A percentile compares a stretch with the other conserved stretches of the same genome.
Conservation (phyloP, 1,140 invertebrate species). For the Zaprionus tsacasi region DNA sequence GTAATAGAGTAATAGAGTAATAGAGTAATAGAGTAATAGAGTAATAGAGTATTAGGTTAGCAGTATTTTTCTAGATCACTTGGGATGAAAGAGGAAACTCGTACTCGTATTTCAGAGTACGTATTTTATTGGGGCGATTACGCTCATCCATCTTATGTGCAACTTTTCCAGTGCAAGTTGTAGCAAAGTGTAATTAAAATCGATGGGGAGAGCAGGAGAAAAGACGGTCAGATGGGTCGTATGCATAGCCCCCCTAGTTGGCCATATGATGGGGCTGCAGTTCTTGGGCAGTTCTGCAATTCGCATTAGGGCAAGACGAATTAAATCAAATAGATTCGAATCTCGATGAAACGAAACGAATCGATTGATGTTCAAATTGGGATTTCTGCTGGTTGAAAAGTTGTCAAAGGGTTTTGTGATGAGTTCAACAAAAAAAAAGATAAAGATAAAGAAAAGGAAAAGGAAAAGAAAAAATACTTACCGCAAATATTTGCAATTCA, state of each 20-base stretch:
- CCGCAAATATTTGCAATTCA: slow-evolving; percentile 4
- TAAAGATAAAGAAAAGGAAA: not conserved
- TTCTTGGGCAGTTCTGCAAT: not conserved
- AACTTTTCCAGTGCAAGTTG: not conserved
- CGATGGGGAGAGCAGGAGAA: not conserved
- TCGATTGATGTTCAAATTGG: slow-evolving; percentile 9
- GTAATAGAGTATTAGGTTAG: no score
- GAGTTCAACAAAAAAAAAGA: not conserved
- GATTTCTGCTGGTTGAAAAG: slow-evolving; percentile 9
- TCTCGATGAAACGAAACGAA: slow-evolving; percentile 3
- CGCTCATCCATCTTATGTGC: not conserved
- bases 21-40: no score
- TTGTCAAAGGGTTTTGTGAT: slow-evolving; percentile 8
- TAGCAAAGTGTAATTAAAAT: not conserved
- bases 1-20: no score
- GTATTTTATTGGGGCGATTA: not conserved
- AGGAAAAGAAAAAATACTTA: slow-evolving; percentile 1
- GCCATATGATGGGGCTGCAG: not conserved
- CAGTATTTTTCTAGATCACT: no score
- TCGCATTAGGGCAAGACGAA: not conserved
- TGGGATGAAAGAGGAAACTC: no score
- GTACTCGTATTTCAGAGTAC: no score
- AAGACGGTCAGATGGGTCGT: not conserved
- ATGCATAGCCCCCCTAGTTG: no score
- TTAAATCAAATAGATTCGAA: slow-evolving; percentile 1